phyloP scores from a whole-genome alignment of 2,888 invertebrate species.

The Eucera pruinosa region DNA sequence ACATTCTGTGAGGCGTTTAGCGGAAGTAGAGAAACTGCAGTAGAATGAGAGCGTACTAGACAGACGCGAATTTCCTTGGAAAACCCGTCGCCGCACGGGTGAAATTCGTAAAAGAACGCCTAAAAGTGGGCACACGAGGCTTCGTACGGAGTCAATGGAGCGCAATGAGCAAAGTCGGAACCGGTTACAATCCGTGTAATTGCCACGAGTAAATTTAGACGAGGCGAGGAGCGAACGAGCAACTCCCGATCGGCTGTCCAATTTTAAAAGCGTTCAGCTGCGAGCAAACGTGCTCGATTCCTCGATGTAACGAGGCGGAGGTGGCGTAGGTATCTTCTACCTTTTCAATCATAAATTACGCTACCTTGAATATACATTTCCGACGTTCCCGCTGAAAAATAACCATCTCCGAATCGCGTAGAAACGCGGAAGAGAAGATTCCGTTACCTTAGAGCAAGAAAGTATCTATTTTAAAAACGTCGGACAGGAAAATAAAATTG shows the following conservation, averaged over 20 bases:
- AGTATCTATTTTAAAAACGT: not conserved
- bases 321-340: constrained; percentile 1
- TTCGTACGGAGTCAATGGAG: constrained; percentile 64
- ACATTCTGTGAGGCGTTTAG: too few relatives aligned
- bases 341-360: not conserved
- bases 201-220: constrained; percentile 71
- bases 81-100: constrained; percentile 29
- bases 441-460: too few relatives aligned
- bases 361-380: too few relatives aligned
- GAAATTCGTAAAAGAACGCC: constrained; percentile 39
- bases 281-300: constrained; percentile 17
- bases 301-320: constrained; percentile 8
- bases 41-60: not conserved
- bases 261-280: constrained; percentile 35
- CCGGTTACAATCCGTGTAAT: constrained; percentile 73
- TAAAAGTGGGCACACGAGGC: constrained; percentile 33
- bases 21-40: not conserved
- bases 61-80: constrained; percentile 25
- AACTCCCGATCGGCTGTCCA: constrained; percentile 8
- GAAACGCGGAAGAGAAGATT: too few relatives aligned
- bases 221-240: constrained; percentile 42
- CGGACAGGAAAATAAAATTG: not conserved
- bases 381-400: not conserved
- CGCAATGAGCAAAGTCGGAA: constrained; percentile 68
- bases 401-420: not conserved